phyloP scores from a whole-genome alignment of 2,888 invertebrate species.

The Schizaphis graminum region DNA sequence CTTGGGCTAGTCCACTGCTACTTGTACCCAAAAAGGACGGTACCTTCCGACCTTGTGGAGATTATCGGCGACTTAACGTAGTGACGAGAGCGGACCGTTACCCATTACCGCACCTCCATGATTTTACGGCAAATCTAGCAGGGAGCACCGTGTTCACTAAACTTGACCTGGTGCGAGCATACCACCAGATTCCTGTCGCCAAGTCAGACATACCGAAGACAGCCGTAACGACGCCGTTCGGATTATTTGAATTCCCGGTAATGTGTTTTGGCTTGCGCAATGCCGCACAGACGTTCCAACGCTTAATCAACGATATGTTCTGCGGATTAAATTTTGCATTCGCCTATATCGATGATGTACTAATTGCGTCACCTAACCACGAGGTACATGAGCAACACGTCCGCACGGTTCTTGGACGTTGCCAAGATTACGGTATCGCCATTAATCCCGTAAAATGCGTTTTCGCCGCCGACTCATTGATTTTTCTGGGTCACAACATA shows the following conservation, averaged over 20 bases:
- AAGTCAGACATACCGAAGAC: too few relatives aligned
- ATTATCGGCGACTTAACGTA: not conserved
- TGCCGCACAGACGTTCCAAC: slow-evolving; percentile 66
- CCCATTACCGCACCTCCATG: not conserved
- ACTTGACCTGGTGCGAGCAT: too few relatives aligned
- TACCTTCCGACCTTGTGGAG: slow-evolving; percentile 68
- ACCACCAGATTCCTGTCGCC: too few relatives aligned
- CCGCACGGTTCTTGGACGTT: slow-evolving; percentile 62
- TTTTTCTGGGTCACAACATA: slow-evolving; percentile 68
- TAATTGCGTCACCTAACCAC: slow-evolving; percentile 66
- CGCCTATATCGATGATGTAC: slow-evolving; percentile 68
- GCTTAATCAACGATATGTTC: slow-evolving; percentile 68
- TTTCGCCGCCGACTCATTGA: slow-evolving; percentile 68
- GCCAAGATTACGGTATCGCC: slow-evolving; percentile 68
- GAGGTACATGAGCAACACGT: slow-evolving; percentile 68
- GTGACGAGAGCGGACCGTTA: not conserved
- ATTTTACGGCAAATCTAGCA: slow-evolving; percentile 43
- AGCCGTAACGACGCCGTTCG: too few relatives aligned
- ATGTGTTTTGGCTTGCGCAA: slow-evolving; percentile 56
- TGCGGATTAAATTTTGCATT: slow-evolving; percentile 67
- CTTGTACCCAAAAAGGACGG: slow-evolving; percentile 68
- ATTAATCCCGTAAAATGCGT: slow-evolving; percentile 70
- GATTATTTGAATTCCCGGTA: not conserved
- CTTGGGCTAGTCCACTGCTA: slow-evolving; percentile 1
- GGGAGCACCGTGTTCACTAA: too few relatives aligned